Evolutionary conservation across 2,113 vertebrate genomes (phyloP).

Genomic region (Callospermophilus lateralis): DNA sequence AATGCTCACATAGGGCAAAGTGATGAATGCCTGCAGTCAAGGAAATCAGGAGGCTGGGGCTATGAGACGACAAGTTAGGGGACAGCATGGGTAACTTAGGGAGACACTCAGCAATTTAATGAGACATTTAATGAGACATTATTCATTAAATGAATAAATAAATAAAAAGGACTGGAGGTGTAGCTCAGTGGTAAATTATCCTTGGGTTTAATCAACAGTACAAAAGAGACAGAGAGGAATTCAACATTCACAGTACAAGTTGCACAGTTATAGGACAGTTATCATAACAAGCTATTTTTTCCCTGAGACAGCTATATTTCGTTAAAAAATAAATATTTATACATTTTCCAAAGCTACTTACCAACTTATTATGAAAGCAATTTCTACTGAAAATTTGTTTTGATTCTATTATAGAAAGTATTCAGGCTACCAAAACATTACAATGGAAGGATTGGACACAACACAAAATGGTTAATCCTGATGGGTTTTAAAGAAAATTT

Average conservation of each 20-base stretch:
- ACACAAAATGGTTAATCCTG: background rate
- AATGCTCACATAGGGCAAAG: too few relatives aligned
- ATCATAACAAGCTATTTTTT: background rate
- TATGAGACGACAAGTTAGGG: too few relatives aligned
- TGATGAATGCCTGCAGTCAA: too few relatives aligned
- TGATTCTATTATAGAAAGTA: background rate
- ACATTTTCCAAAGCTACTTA: background rate
- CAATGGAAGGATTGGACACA: background rate
- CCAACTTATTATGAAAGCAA: background rate
- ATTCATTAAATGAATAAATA: too few relatives aligned
- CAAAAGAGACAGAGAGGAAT: too few relatives aligned
- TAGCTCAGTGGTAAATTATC: too few relatives aligned
- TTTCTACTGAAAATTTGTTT: background rate
- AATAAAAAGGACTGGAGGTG: too few relatives aligned
- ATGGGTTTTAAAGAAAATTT: background rate
- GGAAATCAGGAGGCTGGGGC: too few relatives aligned
- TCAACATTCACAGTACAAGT: background rate
- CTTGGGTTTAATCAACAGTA: too few relatives aligned
- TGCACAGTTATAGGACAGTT: background rate
- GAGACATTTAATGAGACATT: too few relatives aligned
- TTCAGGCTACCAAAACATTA: background rate
- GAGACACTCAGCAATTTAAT: too few relatives aligned
- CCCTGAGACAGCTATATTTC: background rate
- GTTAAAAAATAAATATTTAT: background rate
- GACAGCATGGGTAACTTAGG: too few relatives aligned